A percentile compares a stretch with the other conserved stretches of the same genome.
phyloP scores from a whole-genome alignment of 2,113 vertebrate species.

The Fregetta grallaria region DNA sequence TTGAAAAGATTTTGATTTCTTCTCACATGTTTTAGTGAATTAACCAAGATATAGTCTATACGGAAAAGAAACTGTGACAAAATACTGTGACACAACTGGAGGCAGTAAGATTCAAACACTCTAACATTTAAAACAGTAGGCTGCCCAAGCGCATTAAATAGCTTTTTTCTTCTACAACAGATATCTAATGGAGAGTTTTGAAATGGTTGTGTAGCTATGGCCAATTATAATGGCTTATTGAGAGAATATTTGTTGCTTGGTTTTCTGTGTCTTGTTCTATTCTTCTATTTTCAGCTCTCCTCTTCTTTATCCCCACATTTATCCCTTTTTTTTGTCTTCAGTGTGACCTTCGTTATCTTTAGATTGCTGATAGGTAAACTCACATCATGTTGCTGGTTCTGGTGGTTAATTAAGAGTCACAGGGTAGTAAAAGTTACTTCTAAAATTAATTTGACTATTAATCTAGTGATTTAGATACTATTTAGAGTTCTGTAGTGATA shows the following conservation, averaged over 20 bases:
- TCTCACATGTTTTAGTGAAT: background rate
- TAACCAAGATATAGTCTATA: background rate
- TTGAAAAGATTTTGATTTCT: background rate
- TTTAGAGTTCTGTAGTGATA: background rate
- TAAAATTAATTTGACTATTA: slow-evolving; percentile 1
- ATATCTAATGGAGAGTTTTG: background rate
- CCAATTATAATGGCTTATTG: background rate
- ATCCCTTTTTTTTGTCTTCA: background rate
- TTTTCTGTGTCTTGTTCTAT: background rate
- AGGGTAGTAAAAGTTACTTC: background rate
- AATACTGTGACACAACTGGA: background rate
- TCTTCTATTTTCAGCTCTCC: background rate
- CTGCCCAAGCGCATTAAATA: background rate
- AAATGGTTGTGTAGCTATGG: background rate
- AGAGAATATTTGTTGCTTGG: background rate
- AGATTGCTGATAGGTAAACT: background rate
- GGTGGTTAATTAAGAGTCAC: background rate
- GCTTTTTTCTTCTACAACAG: background rate
- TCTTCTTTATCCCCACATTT: background rate
- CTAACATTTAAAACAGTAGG: background rate
- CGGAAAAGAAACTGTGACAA: background rate
- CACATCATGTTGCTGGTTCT: background rate
- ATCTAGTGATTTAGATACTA: background rate
- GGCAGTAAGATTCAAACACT: background rate
- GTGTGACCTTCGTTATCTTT: background rate